These are phyloP conservation scores for Agrotis ipsilon DNA, from an alignment of 2,888 invertebrate genomes.

Conservation along the genomic window DNA sequence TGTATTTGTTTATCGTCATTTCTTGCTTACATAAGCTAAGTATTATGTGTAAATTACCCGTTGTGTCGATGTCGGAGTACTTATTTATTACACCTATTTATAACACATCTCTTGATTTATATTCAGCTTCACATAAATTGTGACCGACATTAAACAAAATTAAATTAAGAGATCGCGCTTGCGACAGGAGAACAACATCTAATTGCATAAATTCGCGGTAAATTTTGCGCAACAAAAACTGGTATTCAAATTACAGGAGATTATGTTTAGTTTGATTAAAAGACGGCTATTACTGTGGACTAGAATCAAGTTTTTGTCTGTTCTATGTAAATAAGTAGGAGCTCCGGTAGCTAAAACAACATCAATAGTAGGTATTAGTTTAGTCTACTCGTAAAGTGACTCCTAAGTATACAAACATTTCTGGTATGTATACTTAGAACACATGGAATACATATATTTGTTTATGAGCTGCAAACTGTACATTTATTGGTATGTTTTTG, in stretches of 20 bases:
- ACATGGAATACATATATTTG: slow-evolving; percentile 18
- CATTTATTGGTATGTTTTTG: slow-evolving; percentile 5
- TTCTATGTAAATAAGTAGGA: slow-evolving; percentile 54
- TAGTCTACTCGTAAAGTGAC: slow-evolving; percentile 28
- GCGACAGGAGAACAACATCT: slow-evolving; percentile 40
- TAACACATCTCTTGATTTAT: slow-evolving; percentile 52
- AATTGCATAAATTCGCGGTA: slow-evolving; percentile 64
- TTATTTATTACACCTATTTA: slow-evolving; percentile 58
- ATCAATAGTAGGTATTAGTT: slow-evolving; percentile 32
- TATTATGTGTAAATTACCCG: slow-evolving; percentile 47
- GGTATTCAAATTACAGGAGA: slow-evolving; percentile 61
- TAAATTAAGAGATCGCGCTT: slow-evolving; percentile 61
- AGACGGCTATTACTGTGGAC: slow-evolving; percentile 33
- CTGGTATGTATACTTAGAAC: neutral
- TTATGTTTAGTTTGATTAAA: slow-evolving; percentile 54
- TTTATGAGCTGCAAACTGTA: slow-evolving; percentile 19
- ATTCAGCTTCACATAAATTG: slow-evolving; percentile 44
- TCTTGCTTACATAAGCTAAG: slow-evolving; percentile 39
- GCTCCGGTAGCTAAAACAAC: slow-evolving; percentile 55
- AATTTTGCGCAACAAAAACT: slow-evolving; percentile 61
- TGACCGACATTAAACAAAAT: slow-evolving; percentile 47
- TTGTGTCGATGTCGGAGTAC: slow-evolving; percentile 54
- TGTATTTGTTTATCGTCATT: slow-evolving; percentile 56
- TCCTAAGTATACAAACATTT: slow-evolving; percentile 1
- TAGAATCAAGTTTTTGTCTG: slow-evolving; percentile 57